Percentiles rank a stretch among this genome's conserved stretches.
These are phyloP conservation scores for Microchrysa polita DNA, from an alignment of 2,888 invertebrate species.

Conservation along the genomic window DNA sequence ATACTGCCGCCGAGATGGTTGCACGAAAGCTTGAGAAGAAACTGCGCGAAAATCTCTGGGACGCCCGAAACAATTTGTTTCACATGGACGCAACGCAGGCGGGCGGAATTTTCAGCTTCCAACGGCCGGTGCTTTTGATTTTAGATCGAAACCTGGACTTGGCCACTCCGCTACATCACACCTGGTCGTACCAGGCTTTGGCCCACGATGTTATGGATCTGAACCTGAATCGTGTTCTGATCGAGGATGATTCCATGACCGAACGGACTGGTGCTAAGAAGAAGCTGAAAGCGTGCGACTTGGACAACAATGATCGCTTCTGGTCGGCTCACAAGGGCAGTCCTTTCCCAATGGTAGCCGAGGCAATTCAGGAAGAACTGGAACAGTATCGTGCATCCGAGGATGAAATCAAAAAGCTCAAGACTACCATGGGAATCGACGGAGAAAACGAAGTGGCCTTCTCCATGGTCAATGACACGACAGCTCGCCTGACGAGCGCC, in stretches of 20 bases:
- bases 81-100: constrained; percentile 82
- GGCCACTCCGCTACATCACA: constrained; percentile 98
- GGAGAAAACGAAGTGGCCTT: constrained; percentile 87
- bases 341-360: constrained; percentile 94
- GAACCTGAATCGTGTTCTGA: constrained; percentile 82
- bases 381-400: constrained; percentile 93
- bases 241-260: constrained; percentile 71
- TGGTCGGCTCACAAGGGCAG: constrained; percentile 95
- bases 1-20: constrained; percentile 98
- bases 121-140: constrained; percentile 90
- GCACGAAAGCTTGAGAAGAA: constrained; percentile 97
- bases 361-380: constrained; percentile 97
- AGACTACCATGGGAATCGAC: constrained; percentile 93
- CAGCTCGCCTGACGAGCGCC: constrained; percentile 91
- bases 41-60: constrained; percentile 94
- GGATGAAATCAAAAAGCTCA: constrained; percentile 95
- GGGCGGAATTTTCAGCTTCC: constrained; percentile 83
- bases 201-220: constrained; percentile 96
- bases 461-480: constrained; percentile 90
- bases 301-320: constrained; percentile 88
- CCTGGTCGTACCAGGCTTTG: constrained; percentile 99
- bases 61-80: constrained; percentile 95
- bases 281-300: constrained; percentile 89
- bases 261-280: constrained; percentile 70
- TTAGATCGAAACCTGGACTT: constrained; percentile 95